phyloP scores from a whole-genome alignment of 2,888 invertebrate genomes.

The Sturmia bella region DNA sequence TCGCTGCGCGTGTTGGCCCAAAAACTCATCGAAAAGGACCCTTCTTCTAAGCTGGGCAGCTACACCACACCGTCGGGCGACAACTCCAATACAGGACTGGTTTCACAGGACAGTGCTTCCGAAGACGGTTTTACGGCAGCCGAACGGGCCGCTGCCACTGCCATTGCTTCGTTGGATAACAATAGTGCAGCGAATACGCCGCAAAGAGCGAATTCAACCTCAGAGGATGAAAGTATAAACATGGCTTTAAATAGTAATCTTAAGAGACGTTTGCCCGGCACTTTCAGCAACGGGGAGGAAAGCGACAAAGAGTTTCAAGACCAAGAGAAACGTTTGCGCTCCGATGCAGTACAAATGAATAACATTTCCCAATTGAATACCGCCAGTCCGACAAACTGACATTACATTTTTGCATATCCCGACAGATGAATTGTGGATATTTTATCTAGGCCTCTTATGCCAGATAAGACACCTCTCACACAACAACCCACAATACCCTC shows the following conservation, averaged over 20 bases:
- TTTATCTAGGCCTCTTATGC: constrained; percentile 57
- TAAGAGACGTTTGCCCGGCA: constrained; percentile 76
- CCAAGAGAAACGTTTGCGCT: constrained; percentile 68
- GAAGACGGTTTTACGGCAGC: constrained; percentile 80
- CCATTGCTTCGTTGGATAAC: constrained; percentile 78
- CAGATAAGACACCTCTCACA: constrained; percentile 34
- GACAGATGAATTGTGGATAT: constrained; percentile 76
- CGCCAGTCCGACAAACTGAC: constrained; percentile 75
- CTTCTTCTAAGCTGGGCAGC: constrained; percentile 86
- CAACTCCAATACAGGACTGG: constrained; percentile 73
- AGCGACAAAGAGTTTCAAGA: constrained; percentile 77
- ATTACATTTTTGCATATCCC: constrained; percentile 76
- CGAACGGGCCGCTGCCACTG: constrained; percentile 77
- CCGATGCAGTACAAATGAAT: constrained; percentile 34
- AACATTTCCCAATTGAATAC: constrained; percentile 46
- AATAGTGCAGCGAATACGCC: constrained; percentile 79
- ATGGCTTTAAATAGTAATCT: constrained; percentile 72
- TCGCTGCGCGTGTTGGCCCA: constrained; percentile 92
- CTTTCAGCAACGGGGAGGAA: constrained; percentile 78
- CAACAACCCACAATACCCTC: not conserved
- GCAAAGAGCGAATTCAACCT: constrained; percentile 76
- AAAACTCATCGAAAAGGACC: constrained; percentile 91
- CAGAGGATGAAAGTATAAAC: constrained; percentile 76
- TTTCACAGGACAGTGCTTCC: constrained; percentile 79
- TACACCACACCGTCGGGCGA: constrained; percentile 79